These are phyloP conservation scores for Acridotheres tristis DNA, from an alignment of 2,797 vertebrate species.

Conservation along the genomic window DNA sequence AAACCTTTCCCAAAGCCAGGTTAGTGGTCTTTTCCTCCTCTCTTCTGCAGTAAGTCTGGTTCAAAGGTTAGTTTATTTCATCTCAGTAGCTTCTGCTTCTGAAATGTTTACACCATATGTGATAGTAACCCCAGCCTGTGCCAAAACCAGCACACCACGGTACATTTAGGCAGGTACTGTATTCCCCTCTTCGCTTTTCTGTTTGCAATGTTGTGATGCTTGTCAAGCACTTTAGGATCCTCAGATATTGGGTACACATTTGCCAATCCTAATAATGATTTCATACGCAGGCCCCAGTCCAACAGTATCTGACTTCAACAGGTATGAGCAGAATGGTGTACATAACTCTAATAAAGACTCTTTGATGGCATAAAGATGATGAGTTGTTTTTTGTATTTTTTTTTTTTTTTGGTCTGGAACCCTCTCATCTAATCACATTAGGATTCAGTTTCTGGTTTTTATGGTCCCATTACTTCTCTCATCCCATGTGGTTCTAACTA, in stretches of 20 bases:
- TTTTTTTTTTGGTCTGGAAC: background rate
- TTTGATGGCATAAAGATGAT: background rate
- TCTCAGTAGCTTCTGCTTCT: background rate
- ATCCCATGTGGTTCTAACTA: background rate
- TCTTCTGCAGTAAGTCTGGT: background rate
- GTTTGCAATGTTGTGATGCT: background rate
- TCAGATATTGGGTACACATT: background rate
- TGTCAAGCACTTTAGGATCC: background rate
- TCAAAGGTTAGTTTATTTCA: background rate
- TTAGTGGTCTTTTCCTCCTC: background rate
- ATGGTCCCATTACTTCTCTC: background rate
- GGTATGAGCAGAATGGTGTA: background rate
- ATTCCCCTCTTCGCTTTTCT: background rate
- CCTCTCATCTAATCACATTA: background rate
- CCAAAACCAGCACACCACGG: background rate
- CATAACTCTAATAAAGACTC: background rate
- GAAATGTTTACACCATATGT: background rate
- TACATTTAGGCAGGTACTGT: background rate
- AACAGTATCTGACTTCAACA: background rate
- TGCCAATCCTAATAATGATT: background rate
- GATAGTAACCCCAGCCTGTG: background rate
- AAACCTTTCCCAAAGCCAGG: background rate
- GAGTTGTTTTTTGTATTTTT: too few relatives aligned
- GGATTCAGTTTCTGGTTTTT: background rate
- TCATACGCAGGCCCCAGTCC: background rate